Evolutionary conservation across 2,113 vertebrate genomes (phyloP), one percentile per base, ranked within the genome.

Genomic region (Chionis minor): DNA sequence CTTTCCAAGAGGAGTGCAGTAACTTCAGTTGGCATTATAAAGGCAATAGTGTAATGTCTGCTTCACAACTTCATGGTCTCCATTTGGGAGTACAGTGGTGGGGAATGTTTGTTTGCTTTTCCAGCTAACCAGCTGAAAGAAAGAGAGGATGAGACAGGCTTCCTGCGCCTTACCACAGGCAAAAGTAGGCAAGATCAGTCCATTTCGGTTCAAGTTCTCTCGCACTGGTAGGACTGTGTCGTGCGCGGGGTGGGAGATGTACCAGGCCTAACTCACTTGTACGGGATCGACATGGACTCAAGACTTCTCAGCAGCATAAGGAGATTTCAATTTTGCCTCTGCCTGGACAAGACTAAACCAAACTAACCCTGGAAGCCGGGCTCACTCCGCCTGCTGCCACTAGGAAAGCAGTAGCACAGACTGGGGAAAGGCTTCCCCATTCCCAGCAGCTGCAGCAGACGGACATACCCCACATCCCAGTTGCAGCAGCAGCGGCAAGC

Each of bases 181-280:
- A 32, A 23, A 19, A 35, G 42, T 3, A 26, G 40, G 26, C 20
- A 40, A 20, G 19, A 15, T 14, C 56, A 7, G 27, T 7, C 15
- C 12, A 0, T 5, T 23, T 2, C 35, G 17, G 32, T 33, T 42
- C 45, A 33, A 10, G 18, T 14, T 72, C 65, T 8, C 55, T n/a
- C 72, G 45, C 30, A 9, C n/a, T 20, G 23, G 78, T 62, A 1
- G 21, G 30, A 7, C 14, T 14, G 19, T 28, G 74, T 14, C 2
- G 0, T 18, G 7, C 3, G 10, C 1, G 9, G 18, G 47, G 20
- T 14, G 8, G 65, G 55, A 92, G 51, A n/a, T 2, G 17, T 27
- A 27, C 61, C 70, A 70, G 70, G 32, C 38, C 63, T 32, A 35
- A 26, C 63, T 35, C 47, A 44, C 15, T 56, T 33, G 56, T 8